Evolutionary conservation across 2,113 vertebrate species (phyloP).

Genomic region (Microtus ochrogaster): DNA sequence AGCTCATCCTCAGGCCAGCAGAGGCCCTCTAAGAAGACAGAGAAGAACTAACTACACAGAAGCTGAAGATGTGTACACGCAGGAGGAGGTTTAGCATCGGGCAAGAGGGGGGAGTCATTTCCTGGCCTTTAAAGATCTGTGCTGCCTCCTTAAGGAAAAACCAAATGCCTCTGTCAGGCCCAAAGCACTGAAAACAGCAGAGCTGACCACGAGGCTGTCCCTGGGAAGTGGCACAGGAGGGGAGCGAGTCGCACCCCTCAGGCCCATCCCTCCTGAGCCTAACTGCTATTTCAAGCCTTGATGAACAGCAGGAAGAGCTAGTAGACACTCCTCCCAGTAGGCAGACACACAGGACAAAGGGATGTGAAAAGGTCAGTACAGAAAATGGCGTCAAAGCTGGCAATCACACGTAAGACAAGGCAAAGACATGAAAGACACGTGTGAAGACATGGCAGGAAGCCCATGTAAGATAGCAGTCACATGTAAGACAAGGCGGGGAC

Average conservation of each 20-base stretch:
- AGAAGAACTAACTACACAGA: neutral
- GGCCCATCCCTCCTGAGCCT: neutral
- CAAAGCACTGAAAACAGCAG: neutral
- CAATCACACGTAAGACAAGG: neutral
- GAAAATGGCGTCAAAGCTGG: neutral
- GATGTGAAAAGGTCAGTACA: neutral
- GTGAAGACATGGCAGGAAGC: neutral
- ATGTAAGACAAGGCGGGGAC: neutral
- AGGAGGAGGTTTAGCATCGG: neutral
- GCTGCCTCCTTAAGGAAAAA: neutral
- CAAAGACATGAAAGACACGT: neutral
- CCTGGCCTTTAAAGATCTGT: neutral
- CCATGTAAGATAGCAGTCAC: neutral
- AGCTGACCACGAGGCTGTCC: neutral
- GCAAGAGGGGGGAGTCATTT: neutral
- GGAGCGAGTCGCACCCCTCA: neutral
- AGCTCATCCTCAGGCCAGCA: neutral
- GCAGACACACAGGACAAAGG: neutral
- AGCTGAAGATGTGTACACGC: rapidly evolving
- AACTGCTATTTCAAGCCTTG: neutral
- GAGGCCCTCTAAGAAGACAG: neutral
- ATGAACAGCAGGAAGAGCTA: neutral
- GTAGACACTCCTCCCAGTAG: neutral
- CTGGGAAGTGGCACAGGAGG: no score
- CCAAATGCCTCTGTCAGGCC: neutral